These are phyloP conservation scores for Podarcis lilfordi DNA, from an alignment of 2,797 vertebrate genomes.

Conservation along the genomic window DNA sequence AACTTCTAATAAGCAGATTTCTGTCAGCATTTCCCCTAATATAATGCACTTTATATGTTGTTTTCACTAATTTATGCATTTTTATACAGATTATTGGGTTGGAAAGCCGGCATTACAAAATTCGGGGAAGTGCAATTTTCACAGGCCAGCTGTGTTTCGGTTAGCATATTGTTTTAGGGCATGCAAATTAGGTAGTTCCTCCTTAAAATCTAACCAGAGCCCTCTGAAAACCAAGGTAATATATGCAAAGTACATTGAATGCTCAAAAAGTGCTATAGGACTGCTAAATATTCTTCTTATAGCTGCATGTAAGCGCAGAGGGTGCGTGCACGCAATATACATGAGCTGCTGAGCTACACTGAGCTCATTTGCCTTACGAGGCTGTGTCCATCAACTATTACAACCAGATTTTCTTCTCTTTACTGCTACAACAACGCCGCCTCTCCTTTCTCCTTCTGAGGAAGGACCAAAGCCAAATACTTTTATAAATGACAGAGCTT, in stretches of 20 bases:
- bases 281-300: neutral
- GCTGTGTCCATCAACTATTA: neutral
- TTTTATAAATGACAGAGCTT: constrained; percentile 47
- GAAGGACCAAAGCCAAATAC: constrained; percentile 33
- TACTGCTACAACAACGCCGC: fast-evolving
- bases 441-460: neutral
- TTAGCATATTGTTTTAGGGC: no score
- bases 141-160: no score
- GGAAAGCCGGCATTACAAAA: no score
- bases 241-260: neutral
- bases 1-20: no score
- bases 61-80: no score
- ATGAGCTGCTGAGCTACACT: neutral
- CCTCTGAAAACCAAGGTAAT: neutral
- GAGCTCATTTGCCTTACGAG: neutral
- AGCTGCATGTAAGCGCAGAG: neutral
- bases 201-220: no score
- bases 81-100: no score
- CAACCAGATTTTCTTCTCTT: constrained; percentile 7
- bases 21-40: no score
- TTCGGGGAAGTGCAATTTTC: no score
- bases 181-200: no score
- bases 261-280: neutral
- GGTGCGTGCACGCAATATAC: neutral
- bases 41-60: no score